Evolutionary conservation across 1,140 invertebrate genomes (phyloP).

Genomic region (Gryllus bimaculatus): DNA sequence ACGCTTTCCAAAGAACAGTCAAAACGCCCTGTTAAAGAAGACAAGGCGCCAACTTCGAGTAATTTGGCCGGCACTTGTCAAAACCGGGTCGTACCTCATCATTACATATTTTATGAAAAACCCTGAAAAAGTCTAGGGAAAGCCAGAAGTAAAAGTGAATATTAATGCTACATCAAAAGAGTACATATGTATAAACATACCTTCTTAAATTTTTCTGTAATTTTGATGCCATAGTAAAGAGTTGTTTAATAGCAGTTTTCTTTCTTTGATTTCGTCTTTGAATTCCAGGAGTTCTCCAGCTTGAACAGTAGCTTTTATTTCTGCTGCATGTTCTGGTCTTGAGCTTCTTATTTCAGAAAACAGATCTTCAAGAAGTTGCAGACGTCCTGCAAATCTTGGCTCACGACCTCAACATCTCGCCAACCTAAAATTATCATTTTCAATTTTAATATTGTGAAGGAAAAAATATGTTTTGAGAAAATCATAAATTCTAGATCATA

Average conservation of each 20-base stretch:
- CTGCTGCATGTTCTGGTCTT: slow-evolving; percentile 48
- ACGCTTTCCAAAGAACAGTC: too few relatives aligned
- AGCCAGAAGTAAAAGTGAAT: too few relatives aligned
- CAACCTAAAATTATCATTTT: slow-evolving; percentile 45
- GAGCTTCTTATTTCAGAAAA: slow-evolving; percentile 58
- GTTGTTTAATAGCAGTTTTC: slow-evolving; percentile 84
- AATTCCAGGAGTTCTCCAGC: slow-evolving; percentile 45
- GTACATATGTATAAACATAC: slow-evolving; percentile 34
- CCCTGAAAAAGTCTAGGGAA: too few relatives aligned
- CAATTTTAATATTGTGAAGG: too few relatives aligned
- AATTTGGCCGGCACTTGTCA: too few relatives aligned
- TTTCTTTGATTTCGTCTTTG: slow-evolving; percentile 62
- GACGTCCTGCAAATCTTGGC: slow-evolving; percentile 56
- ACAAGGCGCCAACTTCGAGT: too few relatives aligned
- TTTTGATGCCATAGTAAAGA: slow-evolving; percentile 88
- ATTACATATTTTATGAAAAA: too few relatives aligned
- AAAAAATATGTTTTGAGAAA: too few relatives aligned
- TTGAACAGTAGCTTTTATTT: slow-evolving; percentile 27
- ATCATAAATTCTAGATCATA: too few relatives aligned
- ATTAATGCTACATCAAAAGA: neutral
- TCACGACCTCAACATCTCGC: slow-evolving; percentile 63
- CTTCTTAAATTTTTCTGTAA: slow-evolving; percentile 87
- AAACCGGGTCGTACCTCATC: too few relatives aligned
- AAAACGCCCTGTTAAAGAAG: too few relatives aligned
- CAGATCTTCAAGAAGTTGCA: slow-evolving; percentile 62